Conservation (phyloP, 2,113 vertebrate genomes). For the Clupea harengus region DNA sequence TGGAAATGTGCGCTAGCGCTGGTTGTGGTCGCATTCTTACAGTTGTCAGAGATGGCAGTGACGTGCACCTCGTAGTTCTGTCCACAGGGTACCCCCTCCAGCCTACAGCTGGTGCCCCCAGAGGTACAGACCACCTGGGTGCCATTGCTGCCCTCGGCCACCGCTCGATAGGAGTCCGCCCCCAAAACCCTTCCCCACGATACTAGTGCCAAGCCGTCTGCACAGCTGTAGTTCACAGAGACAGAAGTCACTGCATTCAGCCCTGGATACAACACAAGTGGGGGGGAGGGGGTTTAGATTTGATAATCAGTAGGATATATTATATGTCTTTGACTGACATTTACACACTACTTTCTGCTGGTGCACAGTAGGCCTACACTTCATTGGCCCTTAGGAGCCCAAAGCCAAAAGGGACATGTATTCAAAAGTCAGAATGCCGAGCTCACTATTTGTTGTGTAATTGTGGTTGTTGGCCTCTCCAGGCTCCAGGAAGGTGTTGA, state of each 20-base stretch:
- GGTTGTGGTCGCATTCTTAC: conserved; percentile 52
- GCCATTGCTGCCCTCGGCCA: conserved; percentile 37
- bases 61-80: conserved; percentile 56
- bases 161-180: conserved; percentile 60
- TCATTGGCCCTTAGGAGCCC: not conserved
- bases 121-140: conserved; percentile 49
- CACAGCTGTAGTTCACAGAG: conserved; percentile 62
- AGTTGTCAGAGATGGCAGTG: conserved; percentile 57
- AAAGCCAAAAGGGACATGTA: not conserved
- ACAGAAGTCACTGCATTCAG: conserved; percentile 56
- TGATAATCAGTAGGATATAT: not conserved
- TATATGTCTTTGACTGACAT: not conserved
- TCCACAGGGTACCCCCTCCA: conserved; percentile 58
- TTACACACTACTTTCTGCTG: not conserved
- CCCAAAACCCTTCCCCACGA: conserved; percentile 59
- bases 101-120: conserved; percentile 46
- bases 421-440: conserved; percentile 44
- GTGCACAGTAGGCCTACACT: not conserved
- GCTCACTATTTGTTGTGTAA: conserved; percentile 74
- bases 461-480: conserved; percentile 62
- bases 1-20: conserved; percentile 38
- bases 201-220: conserved; percentile 41
- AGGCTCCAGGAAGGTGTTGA: conserved; percentile 62
- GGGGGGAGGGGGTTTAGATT: not conserved
- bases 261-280: conserved; percentile 40